Evolutionary conservation across 1,140 invertebrate genomes (phyloP), one percentile per base, ranked within the genome.

Genomic region (Drosophila kanapiae): DNA sequence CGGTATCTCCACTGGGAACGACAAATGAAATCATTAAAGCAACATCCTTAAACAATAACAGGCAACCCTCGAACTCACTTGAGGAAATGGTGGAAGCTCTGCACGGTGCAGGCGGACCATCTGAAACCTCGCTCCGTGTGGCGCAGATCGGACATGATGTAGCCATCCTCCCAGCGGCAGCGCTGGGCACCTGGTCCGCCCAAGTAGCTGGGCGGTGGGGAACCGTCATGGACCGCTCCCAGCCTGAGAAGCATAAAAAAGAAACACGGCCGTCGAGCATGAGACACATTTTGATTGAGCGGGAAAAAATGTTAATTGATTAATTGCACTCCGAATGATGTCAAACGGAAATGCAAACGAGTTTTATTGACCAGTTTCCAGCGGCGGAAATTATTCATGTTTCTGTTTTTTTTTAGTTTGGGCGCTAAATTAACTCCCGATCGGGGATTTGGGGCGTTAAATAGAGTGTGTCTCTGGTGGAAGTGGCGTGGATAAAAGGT

Each of bases 121-220:
- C 97, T 95, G 94, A 99, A 99, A 14, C 98, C 98, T 91, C 98
- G 96, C 94, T 98, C 98, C 1, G 98, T 98, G 93, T 98, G 98
- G 76, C 98, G 94, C 48, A 99, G 94, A 94, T 99, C 98, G 56
- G 97, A 98, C 98, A 99, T 99, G 82, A 99, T 99, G 93, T 96
- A 99, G 45, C 98, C 98, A 92, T 99, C 98, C 92, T 98, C 97
- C 98, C 98, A 99, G 82, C 97, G 95, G 91, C 98, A 99, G 82
- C 98, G 97, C 90, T 98, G 97, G 40, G 98, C 98, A n/a, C 98
- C 98, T 1, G 98, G 98, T 60, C 98, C 98, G 59, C 98, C 98
- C 6, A 99, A 94, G 81, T 99, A 98, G 56, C 97, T 98, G 3
- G 98, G 98, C 48, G 98, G 97, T 16, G 98, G 97, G 70, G 97